Conservation (phyloP, 2,113 vertebrate species). For the Equus przewalskii region DNA sequence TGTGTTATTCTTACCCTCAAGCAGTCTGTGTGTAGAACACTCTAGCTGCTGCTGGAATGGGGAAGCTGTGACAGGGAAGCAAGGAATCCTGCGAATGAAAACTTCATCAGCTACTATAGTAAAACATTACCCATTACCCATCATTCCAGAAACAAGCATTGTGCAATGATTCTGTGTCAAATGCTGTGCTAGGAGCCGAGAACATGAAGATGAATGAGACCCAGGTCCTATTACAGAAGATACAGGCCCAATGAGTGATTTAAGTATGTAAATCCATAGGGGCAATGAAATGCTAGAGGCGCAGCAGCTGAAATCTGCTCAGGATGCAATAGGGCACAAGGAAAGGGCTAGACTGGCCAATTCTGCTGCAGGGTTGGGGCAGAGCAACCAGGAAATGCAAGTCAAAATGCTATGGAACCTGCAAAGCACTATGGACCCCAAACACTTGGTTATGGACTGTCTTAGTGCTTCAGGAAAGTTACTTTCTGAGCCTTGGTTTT, state of each 20-base stretch:
- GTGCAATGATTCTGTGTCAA: not conserved
- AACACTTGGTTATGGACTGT: not conserved
- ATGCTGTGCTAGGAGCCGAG: not conserved
- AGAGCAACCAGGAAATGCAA: not conserved
- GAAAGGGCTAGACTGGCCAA: not conserved
- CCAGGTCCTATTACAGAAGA: not conserved
- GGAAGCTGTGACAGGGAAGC: not conserved
- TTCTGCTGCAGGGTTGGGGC: not conserved
- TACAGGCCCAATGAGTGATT: not conserved
- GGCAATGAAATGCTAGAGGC: not conserved
- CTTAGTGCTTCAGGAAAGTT: not conserved
- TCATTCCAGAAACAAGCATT: not conserved
- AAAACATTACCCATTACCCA: not conserved
- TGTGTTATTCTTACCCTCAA: not conserved
- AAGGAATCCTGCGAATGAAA: not conserved
- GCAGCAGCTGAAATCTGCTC: not conserved
- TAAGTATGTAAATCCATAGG: not conserved
- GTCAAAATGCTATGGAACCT: not conserved
- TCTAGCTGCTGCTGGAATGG: not conserved
- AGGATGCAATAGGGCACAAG: not conserved
- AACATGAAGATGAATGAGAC: not conserved
- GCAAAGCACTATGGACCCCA: not conserved
- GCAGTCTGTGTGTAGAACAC: not conserved
- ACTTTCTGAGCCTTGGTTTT: slow-evolving; percentile 20
- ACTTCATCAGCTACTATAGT: not conserved